Percentiles rank a stretch among this genome's conserved stretches.
Evolutionary conservation across 1,140 invertebrate genomes (phyloP).

Genomic region (Lucilia sericata): DNA sequence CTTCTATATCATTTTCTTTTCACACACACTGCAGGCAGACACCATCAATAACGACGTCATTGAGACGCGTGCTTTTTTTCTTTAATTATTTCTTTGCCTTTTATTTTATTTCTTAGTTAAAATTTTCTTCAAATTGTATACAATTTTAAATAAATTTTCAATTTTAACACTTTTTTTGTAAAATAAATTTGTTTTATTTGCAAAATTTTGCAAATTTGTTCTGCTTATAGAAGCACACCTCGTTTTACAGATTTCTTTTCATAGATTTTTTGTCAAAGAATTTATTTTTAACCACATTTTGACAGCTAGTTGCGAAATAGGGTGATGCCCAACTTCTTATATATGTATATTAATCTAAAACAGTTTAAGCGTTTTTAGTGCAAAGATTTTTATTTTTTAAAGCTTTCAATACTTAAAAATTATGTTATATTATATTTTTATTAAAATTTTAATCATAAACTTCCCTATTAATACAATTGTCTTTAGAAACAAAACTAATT

Average conservation of each 20-base stretch:
- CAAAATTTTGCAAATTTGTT: slow-evolving; percentile 22
- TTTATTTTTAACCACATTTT: slow-evolving; percentile 31
- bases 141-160: background rate
- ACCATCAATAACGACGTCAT: slow-evolving; percentile 32
- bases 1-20: slow-evolving; percentile 1
- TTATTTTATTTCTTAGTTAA: background rate
- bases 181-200: background rate
- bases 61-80: slow-evolving; percentile 34
- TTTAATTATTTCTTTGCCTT: background rate
- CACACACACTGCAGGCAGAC: background rate
- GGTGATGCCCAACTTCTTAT: too few species aligned
- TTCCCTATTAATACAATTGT: too few species aligned
- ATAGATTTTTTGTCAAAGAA: slow-evolving; percentile 24
- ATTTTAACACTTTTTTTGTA: background rate
- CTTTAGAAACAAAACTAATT: too few species aligned
- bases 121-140: background rate
- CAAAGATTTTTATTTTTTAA: too few species aligned
- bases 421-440: too few species aligned
- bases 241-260: background rate
- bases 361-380: too few species aligned
- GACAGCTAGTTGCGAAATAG: slow-evolving; percentile 10
- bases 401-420: too few species aligned
- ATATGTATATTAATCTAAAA: too few species aligned
- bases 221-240: background rate
- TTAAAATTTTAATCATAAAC: too few species aligned